phyloP scores from a whole-genome alignment of 1,140 invertebrate genomes.

The Nasonia giraulti region DNA sequence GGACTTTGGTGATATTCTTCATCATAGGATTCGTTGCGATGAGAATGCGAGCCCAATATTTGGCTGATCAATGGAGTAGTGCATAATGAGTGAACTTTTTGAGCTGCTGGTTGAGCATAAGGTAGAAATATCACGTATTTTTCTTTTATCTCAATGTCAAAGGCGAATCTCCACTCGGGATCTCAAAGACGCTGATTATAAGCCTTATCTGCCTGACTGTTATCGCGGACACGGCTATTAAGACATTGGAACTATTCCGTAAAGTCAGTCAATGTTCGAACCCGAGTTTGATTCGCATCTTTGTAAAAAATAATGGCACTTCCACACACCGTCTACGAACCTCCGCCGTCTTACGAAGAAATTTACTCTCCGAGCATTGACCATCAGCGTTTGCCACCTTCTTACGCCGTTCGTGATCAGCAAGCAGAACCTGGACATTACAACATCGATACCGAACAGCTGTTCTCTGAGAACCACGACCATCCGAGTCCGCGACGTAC shows the following conservation, averaged over 20 bases:
- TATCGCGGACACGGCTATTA: not conserved
- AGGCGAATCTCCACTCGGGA: not conserved
- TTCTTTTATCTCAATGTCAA: not conserved
- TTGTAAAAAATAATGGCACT: not conserved
- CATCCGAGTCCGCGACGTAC: too few species aligned
- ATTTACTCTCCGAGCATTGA: not conserved
- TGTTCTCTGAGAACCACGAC: not conserved
- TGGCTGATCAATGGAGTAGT: too few species aligned
- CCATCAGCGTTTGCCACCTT: not conserved
- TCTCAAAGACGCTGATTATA: not conserved
- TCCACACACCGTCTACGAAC: not conserved
- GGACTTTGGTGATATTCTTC: too few species aligned
- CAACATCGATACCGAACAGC: not conserved
- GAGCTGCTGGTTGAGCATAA: too few species aligned
- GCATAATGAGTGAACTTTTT: too few species aligned
- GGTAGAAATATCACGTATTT: not conserved
- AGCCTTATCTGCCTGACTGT: not conserved
- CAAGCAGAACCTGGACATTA: too few species aligned
- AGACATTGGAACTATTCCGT: not conserved
- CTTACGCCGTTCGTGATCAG: too few species aligned
- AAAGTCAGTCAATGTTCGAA: not conserved
- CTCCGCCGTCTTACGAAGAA: not conserved
- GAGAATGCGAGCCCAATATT: too few species aligned
- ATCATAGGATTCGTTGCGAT: too few species aligned
- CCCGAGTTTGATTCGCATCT: not conserved